phyloP scores from a whole-genome alignment of 2,113 vertebrate genomes.

The Gopherus evgoodei region DNA sequence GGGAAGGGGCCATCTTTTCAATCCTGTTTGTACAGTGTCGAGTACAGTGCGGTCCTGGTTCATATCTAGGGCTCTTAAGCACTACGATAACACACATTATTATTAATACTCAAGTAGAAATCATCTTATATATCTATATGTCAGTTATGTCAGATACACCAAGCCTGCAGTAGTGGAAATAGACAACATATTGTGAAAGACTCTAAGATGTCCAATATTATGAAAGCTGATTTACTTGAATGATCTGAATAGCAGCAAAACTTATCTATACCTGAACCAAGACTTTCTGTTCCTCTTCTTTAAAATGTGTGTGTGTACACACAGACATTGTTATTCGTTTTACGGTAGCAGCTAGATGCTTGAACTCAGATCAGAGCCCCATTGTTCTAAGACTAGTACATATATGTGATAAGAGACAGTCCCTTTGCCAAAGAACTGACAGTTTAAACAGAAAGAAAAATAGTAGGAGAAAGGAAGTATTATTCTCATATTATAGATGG shows the following conservation, averaged over 20 bases:
- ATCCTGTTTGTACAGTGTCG: not conserved
- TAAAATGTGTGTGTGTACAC: not conserved
- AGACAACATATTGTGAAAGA: too few species aligned
- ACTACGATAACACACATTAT: not conserved
- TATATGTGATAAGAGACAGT: not conserved
- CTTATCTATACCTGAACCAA: not conserved
- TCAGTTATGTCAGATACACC: not conserved
- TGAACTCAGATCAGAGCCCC: not conserved
- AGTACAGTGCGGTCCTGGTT: not conserved
- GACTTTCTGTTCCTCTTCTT: not conserved
- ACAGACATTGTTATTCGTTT: not conserved
- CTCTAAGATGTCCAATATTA: too few species aligned
- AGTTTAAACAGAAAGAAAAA: conserved; percentile 2
- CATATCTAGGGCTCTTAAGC: not conserved
- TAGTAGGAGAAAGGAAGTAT: conserved; percentile 12
- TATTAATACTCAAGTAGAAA: not conserved
- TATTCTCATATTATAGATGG: conserved; percentile 28
- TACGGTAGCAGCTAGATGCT: not conserved
- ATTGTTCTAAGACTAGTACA: not conserved
- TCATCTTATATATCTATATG: not conserved
- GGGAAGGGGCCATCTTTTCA: not conserved
- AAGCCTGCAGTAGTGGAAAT: not conserved
- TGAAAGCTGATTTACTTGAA: not conserved
- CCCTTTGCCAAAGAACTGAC: not conserved
- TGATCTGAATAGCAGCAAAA: not conserved